Evolutionary conservation across 1,140 invertebrate genomes (phyloP).

Genomic region (Mylabris phalerata): DNA sequence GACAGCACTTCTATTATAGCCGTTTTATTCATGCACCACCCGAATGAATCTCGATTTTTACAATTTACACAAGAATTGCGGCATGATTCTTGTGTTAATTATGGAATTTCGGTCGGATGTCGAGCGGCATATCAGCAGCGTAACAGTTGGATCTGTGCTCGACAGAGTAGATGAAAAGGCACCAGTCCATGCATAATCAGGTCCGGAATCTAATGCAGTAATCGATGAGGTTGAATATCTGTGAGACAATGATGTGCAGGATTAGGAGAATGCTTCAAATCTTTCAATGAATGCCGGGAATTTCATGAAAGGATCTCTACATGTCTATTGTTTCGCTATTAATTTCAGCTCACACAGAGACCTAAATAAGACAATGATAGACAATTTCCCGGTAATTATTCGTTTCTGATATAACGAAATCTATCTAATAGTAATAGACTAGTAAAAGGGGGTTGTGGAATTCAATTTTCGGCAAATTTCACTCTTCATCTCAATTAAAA

Average conservation of each 20-base stretch:
- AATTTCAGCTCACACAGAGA: conserved; percentile 14
- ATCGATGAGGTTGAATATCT: not conserved
- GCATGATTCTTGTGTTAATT: no score
- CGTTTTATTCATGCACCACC: conserved; percentile 7
- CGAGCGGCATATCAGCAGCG: no score
- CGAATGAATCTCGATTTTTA: not conserved
- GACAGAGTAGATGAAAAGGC: conserved; percentile 2
- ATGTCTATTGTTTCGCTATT: conserved; percentile 26
- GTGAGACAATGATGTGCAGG: no score
- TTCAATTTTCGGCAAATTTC: no score
- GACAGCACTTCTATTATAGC: conserved; percentile 6
- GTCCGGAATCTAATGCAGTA: conserved; percentile 17
- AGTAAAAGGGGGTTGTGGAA: no score
- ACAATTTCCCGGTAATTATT: conserved; percentile 20
- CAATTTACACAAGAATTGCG: no score
- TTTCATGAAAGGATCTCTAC: conserved; percentile 21
- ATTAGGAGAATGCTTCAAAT: no score
- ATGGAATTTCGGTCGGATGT: no score
- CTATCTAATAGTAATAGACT: not conserved
- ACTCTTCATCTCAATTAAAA: no score
- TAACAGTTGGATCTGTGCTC: no score
- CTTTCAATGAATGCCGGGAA: conserved; percentile 8
- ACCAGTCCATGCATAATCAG: conserved; percentile 16
- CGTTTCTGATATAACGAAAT: conserved; percentile 13
- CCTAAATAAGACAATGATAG: no score